phyloP scores from a whole-genome alignment of 1,140 invertebrate genomes.

The Dysdera silvatica region DNA sequence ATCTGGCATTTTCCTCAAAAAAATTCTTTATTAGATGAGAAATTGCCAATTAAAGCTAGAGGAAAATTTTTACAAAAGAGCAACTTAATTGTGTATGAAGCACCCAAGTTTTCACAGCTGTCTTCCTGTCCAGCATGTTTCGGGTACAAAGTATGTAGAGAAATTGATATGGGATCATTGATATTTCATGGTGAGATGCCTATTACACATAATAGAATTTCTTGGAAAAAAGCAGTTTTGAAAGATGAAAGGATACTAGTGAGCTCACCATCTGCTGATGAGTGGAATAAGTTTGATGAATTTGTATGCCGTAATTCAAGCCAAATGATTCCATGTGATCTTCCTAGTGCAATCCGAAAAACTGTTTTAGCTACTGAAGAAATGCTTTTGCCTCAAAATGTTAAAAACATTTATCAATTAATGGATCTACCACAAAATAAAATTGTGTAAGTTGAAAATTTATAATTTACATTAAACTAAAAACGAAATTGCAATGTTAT shows the following conservation, averaged over 20 bases:
- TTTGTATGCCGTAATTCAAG: constrained; percentile 25
- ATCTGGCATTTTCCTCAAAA: no score
- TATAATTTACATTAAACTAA: background rate
- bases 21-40: no score
- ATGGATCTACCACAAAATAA: constrained; percentile 19
- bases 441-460: constrained; percentile 10
- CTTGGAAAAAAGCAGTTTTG: constrained; percentile 24
- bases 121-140: constrained; percentile 26
- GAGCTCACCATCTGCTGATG: constrained; percentile 11
- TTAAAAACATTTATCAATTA: constrained; percentile 10
- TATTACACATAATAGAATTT: constrained; percentile 6
- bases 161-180: constrained; percentile 13
- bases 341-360: constrained; percentile 16
- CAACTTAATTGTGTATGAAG: background rate
- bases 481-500: background rate
- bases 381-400: constrained; percentile 4
- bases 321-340: constrained; percentile 13
- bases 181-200: constrained; percentile 18
- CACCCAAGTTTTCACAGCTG: constrained; percentile 12
- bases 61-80: no score
- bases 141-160: constrained; percentile 21
- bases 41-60: no score
- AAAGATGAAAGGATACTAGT: constrained; percentile 11
- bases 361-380: constrained; percentile 14
- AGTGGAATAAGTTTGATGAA: constrained; percentile 28